Base-by-base conservation (phyloP, 2,888 invertebrate species). In the Branchellion lobata region DNA sequence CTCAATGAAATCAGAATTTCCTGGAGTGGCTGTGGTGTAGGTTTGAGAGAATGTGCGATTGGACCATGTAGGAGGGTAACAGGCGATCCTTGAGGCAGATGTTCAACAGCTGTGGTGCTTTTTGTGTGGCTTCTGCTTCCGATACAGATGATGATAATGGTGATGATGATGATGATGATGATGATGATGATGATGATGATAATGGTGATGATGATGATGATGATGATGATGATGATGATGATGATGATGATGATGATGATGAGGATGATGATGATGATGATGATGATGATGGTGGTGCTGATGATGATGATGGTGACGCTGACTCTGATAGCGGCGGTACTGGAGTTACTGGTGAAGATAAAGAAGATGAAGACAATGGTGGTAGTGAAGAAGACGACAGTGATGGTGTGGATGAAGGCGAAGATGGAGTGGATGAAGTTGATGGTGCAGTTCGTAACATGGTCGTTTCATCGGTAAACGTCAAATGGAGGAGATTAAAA, bases 31-130 rank as follows among this genome's bases (percentile, higher is more conserved):
- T 40, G 40, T 24, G 21, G n/a, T 57, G 61, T 3, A 57, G 61
- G 21, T 8, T 57, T 53, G 34, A 29, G 57, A 79, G 74, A n/a
- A 79, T 65, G 40, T 75, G 40, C 1, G 79, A 79, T 47, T 74
- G 79, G 5, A 79, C 3, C 36, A 79, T 57, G 31, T 79, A 79
- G 51, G 79, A 79, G 33, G 79, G 79, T 11, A 79, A 8, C 34
- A 29, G 74, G 34, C 79, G 73, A 33, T 79, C 79, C 40, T 75
- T 79, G 31, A 75, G n/a, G 75, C 79, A 79, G 14, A 79, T 40
- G 73, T 29, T 31, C n/a, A 24, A 33, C 53, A 36, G 24, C 34
- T 24, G 24, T 72, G 73, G 47, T 33, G 33, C 21, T 53, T 29
- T 40, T 33, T 11, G 53, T 21, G 36, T 27, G n/a, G 74, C 18